Conservation (phyloP, 2,797 vertebrate genomes). For the Thalassophryne amazonica region DNA sequence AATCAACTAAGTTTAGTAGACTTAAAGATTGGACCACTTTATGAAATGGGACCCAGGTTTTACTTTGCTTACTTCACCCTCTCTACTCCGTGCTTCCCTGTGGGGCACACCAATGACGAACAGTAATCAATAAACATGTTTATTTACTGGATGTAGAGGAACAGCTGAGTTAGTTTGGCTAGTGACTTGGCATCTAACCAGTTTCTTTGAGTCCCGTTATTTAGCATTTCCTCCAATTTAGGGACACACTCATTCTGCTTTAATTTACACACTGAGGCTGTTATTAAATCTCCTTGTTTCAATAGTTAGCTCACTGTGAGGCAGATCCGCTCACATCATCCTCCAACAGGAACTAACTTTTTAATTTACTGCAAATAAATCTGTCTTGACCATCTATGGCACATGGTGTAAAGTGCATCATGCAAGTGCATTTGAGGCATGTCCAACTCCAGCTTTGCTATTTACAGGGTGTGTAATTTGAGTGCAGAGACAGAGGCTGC, state of each 20-base stretch:
- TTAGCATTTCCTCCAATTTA: slow-evolving; percentile 1
- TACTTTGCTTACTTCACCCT: not conserved
- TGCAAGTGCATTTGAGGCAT: no score
- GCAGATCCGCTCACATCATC: not conserved
- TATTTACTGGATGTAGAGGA: slow-evolving; percentile 4
- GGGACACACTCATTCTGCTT: not conserved
- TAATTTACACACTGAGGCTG: not conserved
- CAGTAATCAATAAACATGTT: slow-evolving; percentile 23
- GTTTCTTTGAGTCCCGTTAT: not conserved
- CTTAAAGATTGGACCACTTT: no score
- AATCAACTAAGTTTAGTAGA: no score
- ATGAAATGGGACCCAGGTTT: slow-evolving; percentile 7
- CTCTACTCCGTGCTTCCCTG: not conserved
- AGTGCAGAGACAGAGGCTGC: no score
- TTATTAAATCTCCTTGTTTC: slow-evolving; percentile 6
- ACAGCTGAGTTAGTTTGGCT: not conserved
- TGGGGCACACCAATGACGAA: slow-evolving; percentile 5
- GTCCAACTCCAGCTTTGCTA: no score
- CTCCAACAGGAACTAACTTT: not conserved
- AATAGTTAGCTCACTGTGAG: slow-evolving; percentile 6
- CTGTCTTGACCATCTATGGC: no score
- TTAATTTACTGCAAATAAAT: no score
- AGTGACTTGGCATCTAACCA: not conserved
- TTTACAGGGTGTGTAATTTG: no score
- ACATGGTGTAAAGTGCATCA: no score